Base-by-base conservation (phyloP, 2,888 invertebrate genomes). In the Cepaea hortensis region DNA sequence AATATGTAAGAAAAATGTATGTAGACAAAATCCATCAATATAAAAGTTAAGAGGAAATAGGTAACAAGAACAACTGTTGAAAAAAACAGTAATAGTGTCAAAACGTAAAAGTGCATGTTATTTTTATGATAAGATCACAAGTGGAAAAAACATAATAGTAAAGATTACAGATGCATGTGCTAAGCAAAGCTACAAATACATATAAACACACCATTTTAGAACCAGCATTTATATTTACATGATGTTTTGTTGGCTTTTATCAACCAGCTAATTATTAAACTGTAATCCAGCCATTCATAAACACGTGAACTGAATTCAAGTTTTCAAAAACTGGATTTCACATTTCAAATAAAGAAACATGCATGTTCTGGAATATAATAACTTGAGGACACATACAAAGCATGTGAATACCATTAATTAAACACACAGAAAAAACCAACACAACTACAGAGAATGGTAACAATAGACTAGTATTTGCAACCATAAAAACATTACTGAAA, bases 51-150 rank as follows among this genome's bases (percentile, higher is more conserved):
- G 76, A 73, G 73, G 46, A 76, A 76, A 76, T 50, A 50, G 20
- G 61, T 61, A n/a, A 76, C 48, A 48, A 11, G 50, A 77, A 77
- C 61, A 79, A 35, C 79, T 79, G 35, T 35, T 13, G 4, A 62
- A 79, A 79, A 23, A 79, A 61, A 11, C 23, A 79, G 79, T 5
- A 79, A 77, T 46, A 7, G 35, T 9, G 3, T 23, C 2, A 23
- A 79, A 11, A 35, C 23, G 4, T 23, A 62, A 55, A 79, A 79
- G 23, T 23, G 23, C 55, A 79, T 23, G 35, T 35, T 15, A 13
- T 35, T 62, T 35, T 79, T 15, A 79, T 35, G 15, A 61, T 23
- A 61, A 61, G 61, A 79, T 79, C 79, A 62, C 61, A 79, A 61
- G 35, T 62, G 79, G 62, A 62, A 79, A 20, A 13, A 35, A 62